These are phyloP conservation scores for Alectura lathami DNA, from an alignment of 2,113 vertebrate species.

Conservation along the genomic window DNA sequence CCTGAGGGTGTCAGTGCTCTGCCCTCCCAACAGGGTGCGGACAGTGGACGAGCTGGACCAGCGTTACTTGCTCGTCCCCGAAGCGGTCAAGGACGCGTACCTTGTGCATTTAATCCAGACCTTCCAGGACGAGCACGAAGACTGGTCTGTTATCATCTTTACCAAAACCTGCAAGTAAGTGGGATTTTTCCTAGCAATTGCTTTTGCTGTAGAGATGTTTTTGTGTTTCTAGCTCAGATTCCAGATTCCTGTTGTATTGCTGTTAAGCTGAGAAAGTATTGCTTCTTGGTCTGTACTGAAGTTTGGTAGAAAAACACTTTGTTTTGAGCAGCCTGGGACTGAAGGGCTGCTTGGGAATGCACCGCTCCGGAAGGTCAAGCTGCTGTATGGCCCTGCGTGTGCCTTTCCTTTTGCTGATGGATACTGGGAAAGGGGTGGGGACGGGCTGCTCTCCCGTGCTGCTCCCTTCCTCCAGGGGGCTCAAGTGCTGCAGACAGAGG, in stretches of 20 bases:
- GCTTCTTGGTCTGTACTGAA: neutral
- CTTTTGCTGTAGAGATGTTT: rapidly evolving
- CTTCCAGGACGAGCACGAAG: constrained; percentile 88
- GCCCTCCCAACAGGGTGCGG: constrained; percentile 72
- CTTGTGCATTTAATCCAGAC: constrained; percentile 92
- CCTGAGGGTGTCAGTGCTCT: rapidly evolving
- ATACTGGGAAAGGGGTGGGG: neutral
- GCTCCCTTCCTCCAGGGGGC: neutral
- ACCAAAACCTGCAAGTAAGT: constrained; percentile 97
- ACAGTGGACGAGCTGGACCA: constrained; percentile 93
- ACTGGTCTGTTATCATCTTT: constrained; percentile 95
- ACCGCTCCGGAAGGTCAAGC: neutral
- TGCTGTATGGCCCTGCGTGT: neutral
- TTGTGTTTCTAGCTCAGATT: rapidly evolving
- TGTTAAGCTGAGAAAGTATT: neutral
- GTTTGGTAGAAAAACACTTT: neutral
- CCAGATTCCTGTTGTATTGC: rapidly evolving
- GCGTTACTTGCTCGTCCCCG: constrained; percentile 89
- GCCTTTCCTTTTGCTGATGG: neutral
- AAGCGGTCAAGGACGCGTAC: constrained; percentile 92
- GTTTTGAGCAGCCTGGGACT: neutral
- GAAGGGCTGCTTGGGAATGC: neutral
- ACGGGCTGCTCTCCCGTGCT: neutral
- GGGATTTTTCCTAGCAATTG: rapidly evolving
- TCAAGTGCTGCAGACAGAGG: neutral